phyloP scores from a whole-genome alignment of 2,113 vertebrate genomes.

The Hyla sarda region DNA sequence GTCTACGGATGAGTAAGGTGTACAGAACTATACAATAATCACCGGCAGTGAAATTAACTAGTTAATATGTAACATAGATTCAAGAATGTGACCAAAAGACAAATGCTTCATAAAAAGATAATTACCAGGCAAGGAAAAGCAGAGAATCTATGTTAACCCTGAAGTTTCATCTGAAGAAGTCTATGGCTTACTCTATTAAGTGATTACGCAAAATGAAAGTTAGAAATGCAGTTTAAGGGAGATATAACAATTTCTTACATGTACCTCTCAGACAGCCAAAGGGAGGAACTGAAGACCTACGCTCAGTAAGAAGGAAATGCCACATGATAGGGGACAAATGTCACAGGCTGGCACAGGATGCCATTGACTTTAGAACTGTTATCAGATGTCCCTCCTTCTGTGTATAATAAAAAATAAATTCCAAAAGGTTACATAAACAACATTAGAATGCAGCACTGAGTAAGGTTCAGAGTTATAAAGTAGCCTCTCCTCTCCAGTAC shows the following conservation, averaged over 20 bases:
- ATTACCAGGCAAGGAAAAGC: neutral
- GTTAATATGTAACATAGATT: neutral
- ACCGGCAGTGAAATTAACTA: neutral
- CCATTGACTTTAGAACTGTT: constrained; percentile 15
- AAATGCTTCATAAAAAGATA: neutral
- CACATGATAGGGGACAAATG: constrained; percentile 15
- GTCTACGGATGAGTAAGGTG: too few species aligned
- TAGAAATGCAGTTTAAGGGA: neutral
- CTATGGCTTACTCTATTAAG: neutral
- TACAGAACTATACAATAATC: too few species aligned
- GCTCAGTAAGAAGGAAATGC: neutral
- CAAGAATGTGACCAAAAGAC: neutral
- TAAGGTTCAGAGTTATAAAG: neutral
- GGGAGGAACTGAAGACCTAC: neutral
- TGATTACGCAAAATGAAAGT: neutral
- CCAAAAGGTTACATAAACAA: neutral
- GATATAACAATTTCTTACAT: constrained; percentile 4
- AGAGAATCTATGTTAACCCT: neutral
- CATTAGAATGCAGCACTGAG: neutral
- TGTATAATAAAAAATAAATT: neutral
- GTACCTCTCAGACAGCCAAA: neutral
- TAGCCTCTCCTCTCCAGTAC: neutral
- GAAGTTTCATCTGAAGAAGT: neutral
- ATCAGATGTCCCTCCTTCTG: constrained; percentile 9
- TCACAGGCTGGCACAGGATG: neutral